Percentiles rank a stretch among this genome's conserved stretches.
Conservation (phyloP, 2,113 vertebrate genomes). For the Coreoperca whiteheadi region DNA sequence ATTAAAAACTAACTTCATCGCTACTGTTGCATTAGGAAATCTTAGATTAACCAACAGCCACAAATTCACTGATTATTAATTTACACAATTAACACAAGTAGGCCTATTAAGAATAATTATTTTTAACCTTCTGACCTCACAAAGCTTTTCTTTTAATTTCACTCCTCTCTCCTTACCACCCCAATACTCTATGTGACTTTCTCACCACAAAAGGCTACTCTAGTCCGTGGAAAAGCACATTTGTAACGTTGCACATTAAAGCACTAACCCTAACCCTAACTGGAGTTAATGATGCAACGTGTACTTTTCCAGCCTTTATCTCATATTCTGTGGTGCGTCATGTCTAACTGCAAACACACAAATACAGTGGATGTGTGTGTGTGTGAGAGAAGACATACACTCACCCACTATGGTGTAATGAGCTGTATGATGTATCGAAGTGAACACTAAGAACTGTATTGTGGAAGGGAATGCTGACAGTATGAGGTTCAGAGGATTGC, state of each 20-base stretch:
- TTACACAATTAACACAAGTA: background rate
- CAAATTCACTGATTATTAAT: background rate
- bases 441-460: constrained; percentile 40
- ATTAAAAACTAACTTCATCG: background rate
- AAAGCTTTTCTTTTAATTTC: background rate
- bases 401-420: constrained; percentile 34
- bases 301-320: constrained; percentile 52
- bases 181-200: constrained; percentile 4
- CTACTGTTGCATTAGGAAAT: background rate
- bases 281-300: constrained; percentile 60
- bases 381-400: background rate
- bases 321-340: constrained; percentile 29
- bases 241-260: constrained; percentile 33
- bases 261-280: too few species aligned
- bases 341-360: constrained; percentile 37
- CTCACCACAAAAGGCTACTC: background rate
- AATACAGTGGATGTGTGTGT: background rate
- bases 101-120: background rate
- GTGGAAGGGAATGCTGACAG: constrained; percentile 35
- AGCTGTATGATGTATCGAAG: constrained; percentile 54
- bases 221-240: constrained; percentile 13
- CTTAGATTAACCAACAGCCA: constrained; percentile 1
- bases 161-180: background rate
- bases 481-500: constrained; percentile 36
- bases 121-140: background rate